Base-by-base conservation (phyloP, 2,888 invertebrate species). In the Boloria selene region DNA sequence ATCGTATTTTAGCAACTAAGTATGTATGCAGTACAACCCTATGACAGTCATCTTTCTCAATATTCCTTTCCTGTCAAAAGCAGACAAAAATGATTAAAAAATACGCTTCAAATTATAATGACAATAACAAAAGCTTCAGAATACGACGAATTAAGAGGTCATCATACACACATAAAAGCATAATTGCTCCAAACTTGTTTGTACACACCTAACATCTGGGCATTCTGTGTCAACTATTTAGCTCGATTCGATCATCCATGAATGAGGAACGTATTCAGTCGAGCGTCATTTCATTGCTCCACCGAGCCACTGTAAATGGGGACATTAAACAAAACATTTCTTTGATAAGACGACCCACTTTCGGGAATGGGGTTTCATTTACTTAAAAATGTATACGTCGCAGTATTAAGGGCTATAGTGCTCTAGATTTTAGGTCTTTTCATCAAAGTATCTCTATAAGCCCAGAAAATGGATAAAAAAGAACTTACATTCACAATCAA, bases 361-460 rank as follows among this genome's bases (percentile, higher is more conserved):
- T 67, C 65, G 38, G 58, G 70, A 79, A 75, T 63, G 71, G 70
- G 76, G 74, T 70, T 76, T 73, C 73, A 74, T 75, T 79, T 79
- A 74, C 75, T 76, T 47, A 49, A 50, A 45, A 45, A 2, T 17
- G 42, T 22, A 51, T 17, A 44, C 44, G 22, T 18, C 42, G n/a
- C 10, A 31, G 38, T 58, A 51, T 51, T 56, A 45, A 16, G 31
- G 47, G 47, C 31, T 44, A 44, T 45, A 16, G 22, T 31, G 56
- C 45, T 44, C 56, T 45, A 56, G 45, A 56, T 56, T 56, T n/a
- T 22, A 56, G 44, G 22, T 18, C 13, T 45, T 45, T 45, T 56
- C 26, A 10, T 44, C 2, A 0, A 4, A n/a, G n/a, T 45, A 4
- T 45, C 13, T 26, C 4, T 22, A 16, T 56, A 7, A 13, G 13